Evolutionary conservation across 2,797 vertebrate species (phyloP), one percentile per base, ranked within the genome.

Genomic region (Linurgus olivaceus): DNA sequence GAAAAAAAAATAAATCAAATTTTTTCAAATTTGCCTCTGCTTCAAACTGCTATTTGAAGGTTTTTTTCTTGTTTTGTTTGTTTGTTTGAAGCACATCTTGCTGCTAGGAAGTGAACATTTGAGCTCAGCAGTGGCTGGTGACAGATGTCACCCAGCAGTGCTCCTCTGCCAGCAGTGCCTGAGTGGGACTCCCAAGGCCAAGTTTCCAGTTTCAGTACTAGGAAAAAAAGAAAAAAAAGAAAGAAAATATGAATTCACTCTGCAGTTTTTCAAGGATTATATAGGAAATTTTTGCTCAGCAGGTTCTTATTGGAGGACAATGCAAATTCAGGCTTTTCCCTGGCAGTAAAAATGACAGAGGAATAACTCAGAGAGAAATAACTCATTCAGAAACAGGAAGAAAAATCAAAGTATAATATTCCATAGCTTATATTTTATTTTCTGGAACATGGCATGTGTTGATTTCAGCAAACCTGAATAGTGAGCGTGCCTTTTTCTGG

Each of bases 121-220:
- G 84, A 79, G 71, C 88, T 93, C 95, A 79, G 80, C 6, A 0
- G 88, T 90, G 80, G 70, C 76, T 67, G 93, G 4, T 79, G 91
- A 55, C 95, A 95, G 95, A 95, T 96, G 95, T 85, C 93, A 92
- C 91, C 94, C 95, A 94, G 93, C 94, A 94, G 95, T 91, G 74
- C 40, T 82, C 42, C 88, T 78, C 71, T 42, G 23, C 66, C 94
- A 96, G 73, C 77, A 87, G 84, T 72, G 83, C 38, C 70, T 71
- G 58, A 61, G n/a, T 28, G 55, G 33, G 63, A 62, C 44, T 91
- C 74, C 59, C 67, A 94, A 75, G 89, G 94, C 92, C 94, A 76
- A 89, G 74, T 70, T 93, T 90, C 70, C 40, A 48, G 33, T 59
- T 92, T 40, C 73, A 84, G 44, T 9, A 31, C 42, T 40, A 55